Base-by-base conservation (phyloP, 2,113 vertebrate species). In the Tetraodon nigroviridis region DNA sequence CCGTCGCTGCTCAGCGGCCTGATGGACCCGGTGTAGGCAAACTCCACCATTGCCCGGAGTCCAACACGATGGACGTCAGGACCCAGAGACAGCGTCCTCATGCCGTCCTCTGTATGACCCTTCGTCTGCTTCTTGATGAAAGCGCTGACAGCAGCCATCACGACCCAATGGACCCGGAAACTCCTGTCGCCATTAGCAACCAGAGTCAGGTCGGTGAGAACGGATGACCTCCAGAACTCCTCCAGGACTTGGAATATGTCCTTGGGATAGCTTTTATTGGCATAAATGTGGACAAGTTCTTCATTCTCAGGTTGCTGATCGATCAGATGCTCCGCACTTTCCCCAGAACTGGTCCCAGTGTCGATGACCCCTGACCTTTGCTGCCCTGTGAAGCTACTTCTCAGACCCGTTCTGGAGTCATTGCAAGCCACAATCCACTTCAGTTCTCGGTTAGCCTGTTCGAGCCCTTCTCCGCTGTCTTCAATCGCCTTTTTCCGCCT, bases 11-110 rank as follows among this genome's bases (percentile, higher is more conserved):
- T 76, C 48, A 86, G 64, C 64, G 55, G 56, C 14, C 84, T 42
- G 2, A 88, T 57, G 32, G 52, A 20, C 2, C 94, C 95, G 5
- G 85, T 88, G 12, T 97, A 97, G 51, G 94, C 92, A 24, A 98
- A 95, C 72, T 91, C 81, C 44, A 97, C 65, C 58, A 94, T 61
- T 4, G 89, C 88, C 63, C 79, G 78, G 57, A 93, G 83, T 47
- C 89, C 91, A 7, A 50, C 8, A 2, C 49, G 51, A 19, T 82
- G 67, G 14, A 84, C 73, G 18, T 76, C 67, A 7, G 67, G 14
- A 51, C 60, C 58, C 37, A 85, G 17, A 41, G 55, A 42, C 0
- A 58, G 2, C 8, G 27, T 76, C 74, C 60, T 75, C 49, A 15
- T 61, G 45, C 8, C 46, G 46, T 49, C 47, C 1, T 67, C 69